Evolutionary conservation across 2,797 vertebrate species (phyloP).

Genomic region (Streptopelia turtur): DNA sequence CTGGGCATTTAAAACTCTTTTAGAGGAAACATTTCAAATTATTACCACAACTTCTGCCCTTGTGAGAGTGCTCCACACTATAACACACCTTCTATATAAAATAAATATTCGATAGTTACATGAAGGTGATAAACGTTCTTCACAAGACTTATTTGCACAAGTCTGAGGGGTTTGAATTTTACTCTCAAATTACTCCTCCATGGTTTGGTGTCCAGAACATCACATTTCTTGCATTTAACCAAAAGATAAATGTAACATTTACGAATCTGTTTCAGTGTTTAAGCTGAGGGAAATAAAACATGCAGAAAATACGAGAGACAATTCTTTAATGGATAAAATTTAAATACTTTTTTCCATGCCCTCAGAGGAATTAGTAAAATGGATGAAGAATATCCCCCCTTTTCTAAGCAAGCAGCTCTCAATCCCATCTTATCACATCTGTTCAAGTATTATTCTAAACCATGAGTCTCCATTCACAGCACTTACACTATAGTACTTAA

Average conservation of each 20-base stretch:
- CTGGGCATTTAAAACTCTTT: background rate
- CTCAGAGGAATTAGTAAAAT: background rate
- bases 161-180: background rate
- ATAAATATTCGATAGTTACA: background rate
- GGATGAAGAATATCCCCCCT: background rate
- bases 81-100: background rate
- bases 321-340: background rate
- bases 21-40: background rate
- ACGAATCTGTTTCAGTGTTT: background rate
- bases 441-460: background rate
- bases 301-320: background rate
- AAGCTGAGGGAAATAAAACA: background rate
- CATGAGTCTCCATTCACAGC: background rate
- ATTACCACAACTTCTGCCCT: background rate
- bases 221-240: background rate
- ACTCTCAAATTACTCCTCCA: background rate
- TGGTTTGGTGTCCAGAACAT: background rate
- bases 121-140: background rate
- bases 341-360: background rate
- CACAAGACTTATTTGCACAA: background rate
- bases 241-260: background rate
- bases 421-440: background rate
- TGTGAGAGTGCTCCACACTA: background rate
- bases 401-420: background rate
- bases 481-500: background rate